Evolutionary conservation across 2,888 invertebrate genomes (phyloP), one percentile per base, ranked within the genome.

Genomic region (Acronicta psi): DNA sequence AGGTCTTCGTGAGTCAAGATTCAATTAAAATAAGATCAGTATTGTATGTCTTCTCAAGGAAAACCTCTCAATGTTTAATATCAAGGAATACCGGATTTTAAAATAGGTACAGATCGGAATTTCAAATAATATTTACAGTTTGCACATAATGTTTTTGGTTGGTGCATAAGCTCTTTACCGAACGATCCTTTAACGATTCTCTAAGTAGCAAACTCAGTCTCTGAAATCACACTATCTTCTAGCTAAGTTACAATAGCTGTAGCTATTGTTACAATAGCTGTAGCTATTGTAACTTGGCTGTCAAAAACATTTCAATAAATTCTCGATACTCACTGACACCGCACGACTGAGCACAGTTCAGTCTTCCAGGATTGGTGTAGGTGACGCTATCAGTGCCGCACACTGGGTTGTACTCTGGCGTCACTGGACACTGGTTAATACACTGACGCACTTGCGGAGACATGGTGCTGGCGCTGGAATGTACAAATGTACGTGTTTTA

Each of bases 381-480:
- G 85, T 87, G 11, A 80, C 65, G 11, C 78, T 76, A 62, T 92
- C 81, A 20, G 80, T 75, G 9, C 90, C 92, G 56, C 92, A 93
- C 4, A 92, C 87, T 1, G 92, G 92, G 75, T 92, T 92, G 75
- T 90, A 92, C 63, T 91, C 84, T 1, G 80, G 0, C 1, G 80
- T 80, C 34, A 75, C 73, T 4, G 72, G 72, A 17, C 82, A 82
- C 0, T 5, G 9, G 16, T 13, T 46, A 7, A 82, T 62, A 54
- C 82, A 82, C 2, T 54, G 46, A 13, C 63, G 71, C 2, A 63
- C 9, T 10, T 41, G 41, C 2, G 65, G 57, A 0, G 80, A 65
- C 43, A 40, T 6, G 1, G 77, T 77, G 0, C 77, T 76, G 17
- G 52, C 44, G 0, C 80, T 80, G 74, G 13, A 68, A 66, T 36